Evolutionary conservation across 2,888 invertebrate genomes (phyloP).

Genomic region (Lasioglossum zephyrum): DNA sequence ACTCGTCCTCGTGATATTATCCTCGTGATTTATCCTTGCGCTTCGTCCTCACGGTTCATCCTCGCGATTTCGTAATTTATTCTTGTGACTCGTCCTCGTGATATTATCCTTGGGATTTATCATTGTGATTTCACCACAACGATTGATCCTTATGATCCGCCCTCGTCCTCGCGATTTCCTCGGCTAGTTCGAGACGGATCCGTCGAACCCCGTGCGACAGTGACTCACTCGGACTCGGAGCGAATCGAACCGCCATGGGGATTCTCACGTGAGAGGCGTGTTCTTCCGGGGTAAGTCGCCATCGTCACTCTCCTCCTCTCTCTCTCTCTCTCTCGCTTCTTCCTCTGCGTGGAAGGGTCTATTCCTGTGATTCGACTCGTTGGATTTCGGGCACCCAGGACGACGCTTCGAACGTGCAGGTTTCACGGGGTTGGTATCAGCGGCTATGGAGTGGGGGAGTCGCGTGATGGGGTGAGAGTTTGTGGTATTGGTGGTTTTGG

Average conservation of each 20-base stretch:
- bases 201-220: background rate
- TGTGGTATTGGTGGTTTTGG: background rate
- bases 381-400: background rate
- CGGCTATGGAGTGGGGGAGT: background rate
- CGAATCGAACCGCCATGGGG: slow-evolving; percentile 37
- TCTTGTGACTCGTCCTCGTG: too few relatives aligned
- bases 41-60: too few relatives aligned
- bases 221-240: background rate
- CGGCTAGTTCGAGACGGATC: background rate
- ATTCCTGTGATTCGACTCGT: background rate
- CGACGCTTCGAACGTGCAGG: background rate
- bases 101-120: too few relatives aligned
- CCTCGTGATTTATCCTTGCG: too few relatives aligned
- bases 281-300: slow-evolving; percentile 59
- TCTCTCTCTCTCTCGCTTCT: background rate
- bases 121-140: too few relatives aligned
- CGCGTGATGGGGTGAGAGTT: background rate
- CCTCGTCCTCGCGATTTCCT: background rate
- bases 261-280: slow-evolving; percentile 57
- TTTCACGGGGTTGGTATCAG: background rate
- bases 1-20: too few relatives aligned
- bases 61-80: too few relatives aligned
- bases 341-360: background rate
- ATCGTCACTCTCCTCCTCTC: slow-evolving; percentile 24
- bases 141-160: too few relatives aligned